Evolutionary conservation across 2,888 invertebrate species (phyloP).

Genomic region (Eristalis pertinax): DNA sequence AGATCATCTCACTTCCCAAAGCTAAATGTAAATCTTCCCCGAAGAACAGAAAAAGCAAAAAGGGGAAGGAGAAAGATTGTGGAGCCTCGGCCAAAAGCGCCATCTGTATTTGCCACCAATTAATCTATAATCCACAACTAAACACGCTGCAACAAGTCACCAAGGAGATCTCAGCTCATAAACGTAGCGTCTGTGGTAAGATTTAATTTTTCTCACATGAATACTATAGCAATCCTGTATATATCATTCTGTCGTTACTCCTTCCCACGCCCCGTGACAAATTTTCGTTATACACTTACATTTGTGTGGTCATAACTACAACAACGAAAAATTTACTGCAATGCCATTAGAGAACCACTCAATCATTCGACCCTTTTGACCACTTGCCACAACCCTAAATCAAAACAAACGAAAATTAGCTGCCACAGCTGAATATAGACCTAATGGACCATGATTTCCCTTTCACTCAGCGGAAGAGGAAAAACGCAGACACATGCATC

Average conservation of each 20-base stretch:
- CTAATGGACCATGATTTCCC: conserved; percentile 57
- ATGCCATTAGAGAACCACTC: conserved; percentile 54
- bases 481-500: conserved; percentile 58
- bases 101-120: too few species aligned
- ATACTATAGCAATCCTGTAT: neutral
- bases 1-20: too few species aligned
- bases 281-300: conserved; percentile 29
- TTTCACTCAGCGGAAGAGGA: conserved; percentile 41
- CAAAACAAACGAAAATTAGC: conserved; percentile 61
- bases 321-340: conserved; percentile 9
- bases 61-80: too few species aligned
- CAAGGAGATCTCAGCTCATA: too few species aligned
- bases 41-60: too few species aligned
- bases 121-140: too few species aligned
- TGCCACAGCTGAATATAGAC: conserved; percentile 48
- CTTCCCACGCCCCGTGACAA: conserved; percentile 5
- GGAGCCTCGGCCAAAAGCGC: too few species aligned
- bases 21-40: too few species aligned
- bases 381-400: conserved; percentile 53
- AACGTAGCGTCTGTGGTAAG: too few species aligned
- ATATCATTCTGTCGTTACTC: neutral
- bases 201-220: neutral
- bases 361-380: conserved; percentile 63
- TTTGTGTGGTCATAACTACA: conserved; percentile 55
- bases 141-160: too few species aligned